phyloP scores from a whole-genome alignment of 2,113 vertebrate genomes.

The Jacana jacana region DNA sequence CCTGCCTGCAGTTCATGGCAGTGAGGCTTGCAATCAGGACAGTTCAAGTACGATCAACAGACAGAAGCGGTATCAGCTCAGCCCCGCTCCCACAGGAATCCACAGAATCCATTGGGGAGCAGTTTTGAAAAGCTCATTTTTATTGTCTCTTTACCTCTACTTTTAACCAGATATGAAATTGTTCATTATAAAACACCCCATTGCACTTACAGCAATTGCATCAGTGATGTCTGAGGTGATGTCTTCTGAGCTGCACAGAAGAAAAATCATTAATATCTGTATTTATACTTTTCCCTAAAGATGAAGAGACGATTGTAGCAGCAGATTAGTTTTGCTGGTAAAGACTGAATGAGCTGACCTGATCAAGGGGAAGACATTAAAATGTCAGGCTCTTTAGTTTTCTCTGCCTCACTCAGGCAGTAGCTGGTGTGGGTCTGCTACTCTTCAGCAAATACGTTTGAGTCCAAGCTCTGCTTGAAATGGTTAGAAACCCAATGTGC shows the following conservation, averaged over 20 bases:
- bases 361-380: not conserved
- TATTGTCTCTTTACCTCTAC: not conserved
- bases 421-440: not conserved
- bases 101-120: not conserved
- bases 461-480: not conserved
- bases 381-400: not conserved
- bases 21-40: not conserved
- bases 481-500: not conserved
- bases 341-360: not conserved
- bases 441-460: not conserved
- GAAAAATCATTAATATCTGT: not conserved
- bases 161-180: not conserved
- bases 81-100: not conserved
- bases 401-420: not conserved
- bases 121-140: not conserved
- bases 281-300: not conserved
- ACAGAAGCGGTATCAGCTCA: not conserved
- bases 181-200: not conserved
- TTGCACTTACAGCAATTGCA: not conserved
- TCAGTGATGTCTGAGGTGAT: not conserved
- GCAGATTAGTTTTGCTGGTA: not conserved
- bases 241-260: not conserved
- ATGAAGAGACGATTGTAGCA: not conserved
- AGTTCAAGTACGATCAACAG: not conserved
- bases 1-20: not conserved